phyloP scores from a whole-genome alignment of 1,140 invertebrate genomes.

The Yoshiicerus persimilis region DNA sequence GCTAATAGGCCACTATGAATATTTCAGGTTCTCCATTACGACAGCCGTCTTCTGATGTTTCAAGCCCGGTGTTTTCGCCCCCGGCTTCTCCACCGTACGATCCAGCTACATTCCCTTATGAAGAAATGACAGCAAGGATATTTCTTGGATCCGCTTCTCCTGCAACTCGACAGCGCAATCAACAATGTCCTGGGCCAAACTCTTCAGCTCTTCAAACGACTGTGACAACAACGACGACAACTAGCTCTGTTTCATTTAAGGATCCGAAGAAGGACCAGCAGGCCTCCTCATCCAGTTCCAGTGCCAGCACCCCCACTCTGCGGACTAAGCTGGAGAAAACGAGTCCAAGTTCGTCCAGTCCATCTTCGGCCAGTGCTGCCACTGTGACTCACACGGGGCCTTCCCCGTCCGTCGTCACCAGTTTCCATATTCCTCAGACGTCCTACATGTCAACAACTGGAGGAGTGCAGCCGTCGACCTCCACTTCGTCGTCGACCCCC shows the following conservation, averaged over 20 bases:
- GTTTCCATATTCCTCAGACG: neutral
- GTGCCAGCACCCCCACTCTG: neutral
- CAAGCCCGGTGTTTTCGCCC: slow-evolving; percentile 12
- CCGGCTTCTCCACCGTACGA: slow-evolving; percentile 42
- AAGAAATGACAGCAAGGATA: slow-evolving; percentile 48
- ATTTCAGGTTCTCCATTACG: neutral
- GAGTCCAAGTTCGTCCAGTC: neutral
- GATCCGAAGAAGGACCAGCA: neutral
- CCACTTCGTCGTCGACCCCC: neutral
- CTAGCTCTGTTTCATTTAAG: neutral
- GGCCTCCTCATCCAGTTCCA: neutral
- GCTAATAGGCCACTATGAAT: neutral
- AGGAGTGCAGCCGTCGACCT: neutral
- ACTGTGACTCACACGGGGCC: neutral
- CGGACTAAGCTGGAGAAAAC: neutral
- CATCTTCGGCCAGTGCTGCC: neutral
- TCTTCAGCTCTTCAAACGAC: neutral
- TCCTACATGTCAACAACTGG: neutral
- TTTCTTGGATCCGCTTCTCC: slow-evolving; percentile 29
- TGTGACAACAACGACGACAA: slow-evolving; percentile 9
- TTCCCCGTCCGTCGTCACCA: neutral
- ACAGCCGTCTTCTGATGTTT: slow-evolving; percentile 27
- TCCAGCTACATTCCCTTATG: slow-evolving; percentile 43
- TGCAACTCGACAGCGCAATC: neutral
- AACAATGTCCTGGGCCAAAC: neutral